Evolutionary conservation across 2,888 invertebrate species (phyloP), one percentile per base, ranked within the genome.

Genomic region (Drosophila pseudotalamancana): DNA sequence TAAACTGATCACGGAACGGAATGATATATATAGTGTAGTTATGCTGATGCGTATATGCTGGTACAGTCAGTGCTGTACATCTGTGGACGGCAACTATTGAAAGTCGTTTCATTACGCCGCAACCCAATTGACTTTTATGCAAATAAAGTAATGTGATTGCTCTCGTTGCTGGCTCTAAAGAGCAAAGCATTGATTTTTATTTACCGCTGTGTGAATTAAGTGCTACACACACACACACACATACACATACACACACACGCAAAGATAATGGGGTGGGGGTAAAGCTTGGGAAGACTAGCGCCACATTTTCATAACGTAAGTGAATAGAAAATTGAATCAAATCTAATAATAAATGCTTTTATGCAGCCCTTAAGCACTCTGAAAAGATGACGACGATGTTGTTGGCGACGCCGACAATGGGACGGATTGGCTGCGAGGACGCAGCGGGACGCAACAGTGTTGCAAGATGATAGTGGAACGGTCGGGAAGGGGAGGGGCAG

Each of bases 281-380:
- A 45, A 42, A 55, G 29, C 39, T 45, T 54, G 40, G 21, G 18
- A 31, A 45, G 50, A 49, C 50, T 55, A 62, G 65, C 66, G 77
- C 78, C 77, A 83, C 83, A 84, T 84, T 84, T 84, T 84, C 83
- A 84, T 85, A 84, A 84, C 74, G 83, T 85, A 84, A 84, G 83
- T 84, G 85, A 84, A 84, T 85, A 84, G 83, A 84, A 84, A 84
- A 84, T 84, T 84, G 83, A 84, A 84, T 84, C 82, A 84, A 84
- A 85, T 84, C 83, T 85, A 84, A 84, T 84, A 84, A 85, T 83
- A 84, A 84, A 84, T 85, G 83, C 83, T 84, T 84, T 84, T 84
- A 84, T 85, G 83, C 83, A 85, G 83, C 83, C 83, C 83, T 84
- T 85, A 84, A 84, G 83, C 83, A 84, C 85, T 84, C 72, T 77